Conservation (phyloP, 1,140 invertebrate species). For the Hetaerina americana region DNA sequence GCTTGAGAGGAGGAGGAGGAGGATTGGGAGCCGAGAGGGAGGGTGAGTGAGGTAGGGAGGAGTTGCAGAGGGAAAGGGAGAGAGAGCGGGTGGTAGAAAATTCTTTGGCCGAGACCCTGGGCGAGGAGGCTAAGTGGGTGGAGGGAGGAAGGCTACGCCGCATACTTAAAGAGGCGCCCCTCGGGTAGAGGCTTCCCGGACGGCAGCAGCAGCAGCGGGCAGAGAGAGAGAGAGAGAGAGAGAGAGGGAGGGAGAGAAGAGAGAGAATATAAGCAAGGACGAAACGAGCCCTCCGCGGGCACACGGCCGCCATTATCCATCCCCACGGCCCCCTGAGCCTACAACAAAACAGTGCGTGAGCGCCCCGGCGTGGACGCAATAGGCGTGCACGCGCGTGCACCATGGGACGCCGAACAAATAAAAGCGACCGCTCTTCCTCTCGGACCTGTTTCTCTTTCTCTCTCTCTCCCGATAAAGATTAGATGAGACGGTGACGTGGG, state of each 20-base stretch:
- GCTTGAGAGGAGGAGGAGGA: too few relatives aligned
- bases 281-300: slow-evolving; percentile 17
- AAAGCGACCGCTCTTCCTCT: too few relatives aligned
- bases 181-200: background rate
- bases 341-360: too few relatives aligned
- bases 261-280: slow-evolving; percentile 23
- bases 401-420: background rate
- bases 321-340: too few relatives aligned
- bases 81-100: background rate
- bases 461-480: too few relatives aligned
- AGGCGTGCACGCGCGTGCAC: background rate
- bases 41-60: background rate
- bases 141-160: background rate
- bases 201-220: too few relatives aligned
- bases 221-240: slow-evolving; percentile 5
- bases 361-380: slow-evolving; percentile 8
- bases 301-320: slow-evolving; percentile 15
- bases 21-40: too few relatives aligned
- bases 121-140: slow-evolving; percentile 2
- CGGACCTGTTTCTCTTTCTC: too few relatives aligned
- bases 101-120: slow-evolving; percentile 1
- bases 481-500: too few relatives aligned
- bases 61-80: background rate
- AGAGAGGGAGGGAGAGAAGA: slow-evolving; percentile 10
- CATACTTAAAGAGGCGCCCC: background rate